A percentile compares a stretch with the other conserved stretches of the same genome.
Conservation (phyloP, 2,888 invertebrate genomes). For the Apamea sordens region DNA sequence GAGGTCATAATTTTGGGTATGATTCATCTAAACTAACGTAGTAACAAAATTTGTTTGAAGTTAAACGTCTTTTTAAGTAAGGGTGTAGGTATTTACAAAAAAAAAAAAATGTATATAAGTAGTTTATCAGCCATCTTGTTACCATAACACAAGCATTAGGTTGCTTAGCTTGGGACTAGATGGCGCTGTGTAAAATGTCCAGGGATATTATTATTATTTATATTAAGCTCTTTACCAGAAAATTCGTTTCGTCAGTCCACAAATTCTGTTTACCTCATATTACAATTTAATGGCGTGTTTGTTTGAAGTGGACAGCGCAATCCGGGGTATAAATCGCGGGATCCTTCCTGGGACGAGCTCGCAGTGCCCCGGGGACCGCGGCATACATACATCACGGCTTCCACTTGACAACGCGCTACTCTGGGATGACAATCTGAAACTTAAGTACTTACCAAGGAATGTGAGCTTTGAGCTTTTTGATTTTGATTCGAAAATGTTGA, state of each 20-base stretch:
- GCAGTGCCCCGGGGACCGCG: conserved; percentile 67
- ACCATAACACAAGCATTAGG: too few species aligned
- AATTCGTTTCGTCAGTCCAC: conserved; percentile 8
- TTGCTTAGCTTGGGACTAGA: too few species aligned
- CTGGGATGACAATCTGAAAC: conserved; percentile 54
- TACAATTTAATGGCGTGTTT: conserved; percentile 77
- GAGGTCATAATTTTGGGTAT: too few species aligned
- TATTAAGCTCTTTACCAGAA: background rate
- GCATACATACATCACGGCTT: conserved; percentile 80
- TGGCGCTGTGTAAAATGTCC: too few species aligned
- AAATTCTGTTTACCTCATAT: conserved; percentile 50
- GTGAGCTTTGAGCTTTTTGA: conserved; percentile 20
- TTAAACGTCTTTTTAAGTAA: background rate
- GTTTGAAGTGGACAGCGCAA: conserved; percentile 76
- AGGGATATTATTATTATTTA: too few species aligned
- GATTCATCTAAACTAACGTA: too few species aligned
- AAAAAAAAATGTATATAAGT: too few species aligned
- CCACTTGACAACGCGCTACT: conserved; percentile 68
- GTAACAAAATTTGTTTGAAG: background rate
- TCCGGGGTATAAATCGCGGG: conserved; percentile 77
- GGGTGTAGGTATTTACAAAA: too few species aligned
- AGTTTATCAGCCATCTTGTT: too few species aligned
- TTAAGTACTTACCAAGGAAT: conserved; percentile 33
- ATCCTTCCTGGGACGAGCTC: conserved; percentile 69
- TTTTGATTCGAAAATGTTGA: background rate